Conservation (phyloP, 2,113 vertebrate species). For the Myotis yumanensis region DNA sequence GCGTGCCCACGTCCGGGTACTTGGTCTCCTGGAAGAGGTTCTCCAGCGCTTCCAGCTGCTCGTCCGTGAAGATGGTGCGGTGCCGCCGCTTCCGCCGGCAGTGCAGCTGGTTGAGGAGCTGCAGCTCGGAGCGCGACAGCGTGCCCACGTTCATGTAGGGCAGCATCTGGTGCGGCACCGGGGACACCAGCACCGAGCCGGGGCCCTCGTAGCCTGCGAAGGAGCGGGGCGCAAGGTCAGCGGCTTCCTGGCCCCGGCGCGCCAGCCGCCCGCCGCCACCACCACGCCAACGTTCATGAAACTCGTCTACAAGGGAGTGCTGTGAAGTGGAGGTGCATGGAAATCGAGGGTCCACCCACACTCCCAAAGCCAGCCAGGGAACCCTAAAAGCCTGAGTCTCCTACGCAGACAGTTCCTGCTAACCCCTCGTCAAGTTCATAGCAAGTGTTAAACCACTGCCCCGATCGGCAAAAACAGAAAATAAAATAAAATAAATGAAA, state of each 20-base stretch:
- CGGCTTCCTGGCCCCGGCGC: not conserved
- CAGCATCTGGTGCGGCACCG: slow-evolving; percentile 96
- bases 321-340: not conserved
- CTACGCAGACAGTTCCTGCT: not conserved
- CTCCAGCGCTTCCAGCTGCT: slow-evolving; percentile 97
- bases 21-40: slow-evolving; percentile 98
- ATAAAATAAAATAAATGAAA: too few relatives aligned
- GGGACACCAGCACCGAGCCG: slow-evolving; percentile 94
- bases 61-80: slow-evolving; percentile 97
- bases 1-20: slow-evolving; percentile 97
- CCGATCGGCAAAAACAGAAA: not conserved
- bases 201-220: slow-evolving; percentile 92
- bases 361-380: not conserved
- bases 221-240: slow-evolving; percentile 55
- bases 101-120: slow-evolving; percentile 97
- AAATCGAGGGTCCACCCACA: not conserved
- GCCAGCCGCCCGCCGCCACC: not conserved
- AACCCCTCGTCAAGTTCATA: not conserved
- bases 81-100: slow-evolving; percentile 96
- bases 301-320: not conserved
- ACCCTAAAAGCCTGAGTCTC: not conserved
- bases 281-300: not conserved
- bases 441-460: not conserved
- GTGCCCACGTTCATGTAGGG: slow-evolving; percentile 97
- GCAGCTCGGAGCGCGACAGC: slow-evolving; percentile 95